Base-by-base conservation (phyloP, 2,888 invertebrate species). In the Poecilobothrus nobilitatus region DNA sequence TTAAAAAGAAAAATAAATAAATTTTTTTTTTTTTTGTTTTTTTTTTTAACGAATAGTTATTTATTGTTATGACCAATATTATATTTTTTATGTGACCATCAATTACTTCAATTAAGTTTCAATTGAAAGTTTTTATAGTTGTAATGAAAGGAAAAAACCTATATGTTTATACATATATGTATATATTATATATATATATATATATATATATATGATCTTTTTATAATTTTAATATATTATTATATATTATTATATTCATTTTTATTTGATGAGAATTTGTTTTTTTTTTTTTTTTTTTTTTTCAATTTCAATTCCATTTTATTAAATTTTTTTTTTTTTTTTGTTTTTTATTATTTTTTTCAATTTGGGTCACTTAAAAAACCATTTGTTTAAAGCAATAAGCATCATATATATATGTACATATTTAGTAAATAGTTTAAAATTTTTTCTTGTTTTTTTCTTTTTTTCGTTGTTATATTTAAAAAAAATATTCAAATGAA, bases 91-190 rank as follows among this genome's bases (percentile, higher is more conserved):
- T 53, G 18, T 53, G 53, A 53, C 6, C 53, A 53, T 53, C 15
- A 53, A 53, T 53, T 53, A 53, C 53, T 53, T 53, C 53, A 53
- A 53, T 53, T 53, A 53, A 53, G 53, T 15, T 53, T 53, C 53
- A 53, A 53, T 53, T 53, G 53, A 53, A 53, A 53, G 5, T 27
- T 18, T 53, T 53, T 18, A n/a, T n/a, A 15, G 53, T 53, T 53
- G 6, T 6, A 53, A 37, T 5, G 7, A 37, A 37, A 37, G 5
- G 5, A 27, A 27, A 27, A 4, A 27, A 27, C 27, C n/a, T n/a
- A n/a, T n/a, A n/a, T n/a, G n/a, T n/a, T n/a, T n/a, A n/a, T n/a
- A n/a, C n/a, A n/a, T n/a, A n/a, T n/a, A n/a, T n/a, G n/a, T n/a
- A n/a, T n/a, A n/a, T n/a, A n/a, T n/a, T n/a, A n/a, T n/a, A n/a